Evolutionary conservation across 2,888 invertebrate species (phyloP), one percentile per base, ranked within the genome.

Genomic region (Malthinus seriepunctatus): DNA sequence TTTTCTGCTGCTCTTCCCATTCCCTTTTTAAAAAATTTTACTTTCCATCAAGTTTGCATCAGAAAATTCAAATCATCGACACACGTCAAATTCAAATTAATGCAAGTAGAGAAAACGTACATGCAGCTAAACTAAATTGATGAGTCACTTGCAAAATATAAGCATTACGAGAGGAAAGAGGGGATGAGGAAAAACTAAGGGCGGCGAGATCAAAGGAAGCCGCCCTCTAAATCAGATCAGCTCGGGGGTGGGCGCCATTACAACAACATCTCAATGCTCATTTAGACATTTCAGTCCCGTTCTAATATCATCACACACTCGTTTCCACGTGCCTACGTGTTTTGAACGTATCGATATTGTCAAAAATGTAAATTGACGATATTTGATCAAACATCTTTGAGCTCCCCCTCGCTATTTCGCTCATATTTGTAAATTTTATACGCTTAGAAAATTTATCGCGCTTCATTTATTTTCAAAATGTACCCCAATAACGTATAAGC

Each of bases 121-220:
- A 61, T 61, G 61, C 61, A 61, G 56, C 50, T 47, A 51, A 51
- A 54, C 57, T 57, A 61, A 61, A 74, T 74, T 75, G 76, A 76
- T 77, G 77, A 80, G 80, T 81, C 81, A 80, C 77, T 79, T 79
- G 79, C 77, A 76, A 77, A 77, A 77, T 76, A 75, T 64, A 67
- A 58, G 60, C 54, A 56, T 46, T 50, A 58, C 52, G 44, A 48
- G 56, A 51, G 54, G 46, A 47, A 56, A 73, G 74, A 71, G 73
- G 71, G 73, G 74, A 73, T 76, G 76, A 78, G 76, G 77, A 76
- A 75, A 74, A 23, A 23, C 23, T 23, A 23, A 74, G 76, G 78
- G 78, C 81, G 85, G 85, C 80, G 84, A 84, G 84, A 83, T 84
- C 80, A 62, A 62, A 62, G 62, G 62, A 62, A 62, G 80, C 84